A percentile compares a stretch with the other conserved stretches of the same genome.
These are phyloP conservation scores for Planococcus citri DNA, from an alignment of 1,140 invertebrate genomes.

Conservation along the genomic window DNA sequence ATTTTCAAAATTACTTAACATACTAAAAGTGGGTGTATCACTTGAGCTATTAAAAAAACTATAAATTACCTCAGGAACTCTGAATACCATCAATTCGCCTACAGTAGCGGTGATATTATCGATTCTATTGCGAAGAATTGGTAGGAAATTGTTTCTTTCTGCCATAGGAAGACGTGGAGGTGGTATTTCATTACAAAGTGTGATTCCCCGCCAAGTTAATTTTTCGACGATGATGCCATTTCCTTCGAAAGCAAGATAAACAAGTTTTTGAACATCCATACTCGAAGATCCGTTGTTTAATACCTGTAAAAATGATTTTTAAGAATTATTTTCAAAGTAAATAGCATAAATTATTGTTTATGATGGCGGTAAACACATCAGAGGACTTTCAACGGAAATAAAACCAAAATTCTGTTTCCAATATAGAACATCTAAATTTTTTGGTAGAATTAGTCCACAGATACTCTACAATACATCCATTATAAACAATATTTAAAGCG, in stretches of 20 bases:
- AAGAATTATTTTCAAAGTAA: no score
- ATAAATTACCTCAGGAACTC: conserved; percentile 55
- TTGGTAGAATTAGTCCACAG: no score
- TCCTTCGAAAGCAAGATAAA: not conserved
- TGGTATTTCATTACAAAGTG: not conserved
- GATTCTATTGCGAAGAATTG: conserved; percentile 66
- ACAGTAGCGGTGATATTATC: conserved; percentile 67
- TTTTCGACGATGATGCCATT: not conserved
- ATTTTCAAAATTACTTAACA: conserved; percentile 14
- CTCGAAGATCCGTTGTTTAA: not conserved
- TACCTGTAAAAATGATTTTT: conserved; percentile 1
- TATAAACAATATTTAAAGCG: no score
- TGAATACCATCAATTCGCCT: conserved; percentile 61
- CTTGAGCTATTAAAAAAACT: not conserved
- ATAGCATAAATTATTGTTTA: no score
- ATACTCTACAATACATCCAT: no score
- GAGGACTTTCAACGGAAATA: no score
- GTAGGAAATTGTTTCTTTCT: conserved; percentile 50
- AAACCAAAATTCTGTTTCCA: no score
- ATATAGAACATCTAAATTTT: no score
- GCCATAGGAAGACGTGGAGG: conserved; percentile 29
- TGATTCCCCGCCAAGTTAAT: not conserved
- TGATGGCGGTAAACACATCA: no score
- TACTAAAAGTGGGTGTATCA: not conserved
- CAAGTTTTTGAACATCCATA: not conserved